Percentiles rank a stretch among this genome's conserved stretches.
Conservation (phyloP, 2,888 invertebrate species). For the Taenaris catops region DNA sequence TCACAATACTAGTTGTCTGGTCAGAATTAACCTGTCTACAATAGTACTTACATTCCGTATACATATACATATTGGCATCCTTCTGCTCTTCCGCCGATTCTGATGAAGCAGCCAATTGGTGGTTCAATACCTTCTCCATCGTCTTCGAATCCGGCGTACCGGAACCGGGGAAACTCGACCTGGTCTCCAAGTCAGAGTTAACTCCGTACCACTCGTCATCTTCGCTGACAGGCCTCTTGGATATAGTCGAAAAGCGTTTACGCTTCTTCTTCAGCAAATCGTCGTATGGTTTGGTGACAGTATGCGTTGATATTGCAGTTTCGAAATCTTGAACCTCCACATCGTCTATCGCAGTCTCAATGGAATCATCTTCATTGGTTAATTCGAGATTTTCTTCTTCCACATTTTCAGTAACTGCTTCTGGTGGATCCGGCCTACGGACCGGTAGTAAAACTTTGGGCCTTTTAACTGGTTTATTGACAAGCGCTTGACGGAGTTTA, state of each 20-base stretch:
- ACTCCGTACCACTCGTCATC: constrained; percentile 57
- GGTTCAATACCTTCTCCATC: constrained; percentile 35
- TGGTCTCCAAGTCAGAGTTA: constrained; percentile 58
- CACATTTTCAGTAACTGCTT: constrained; percentile 24
- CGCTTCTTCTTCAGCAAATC: constrained; percentile 34
- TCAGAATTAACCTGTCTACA: background rate
- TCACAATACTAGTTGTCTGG: background rate
- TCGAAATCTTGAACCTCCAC: constrained; percentile 48
- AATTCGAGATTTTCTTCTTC: constrained; percentile 28
- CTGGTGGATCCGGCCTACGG: constrained; percentile 37
- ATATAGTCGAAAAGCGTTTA: constrained; percentile 37
- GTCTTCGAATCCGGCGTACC: constrained; percentile 59
- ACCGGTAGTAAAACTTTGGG: constrained; percentile 61
- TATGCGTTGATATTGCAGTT: constrained; percentile 59
- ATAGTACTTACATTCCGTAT: constrained; percentile 55
- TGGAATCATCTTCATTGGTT: constrained; percentile 11
- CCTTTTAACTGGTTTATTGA: constrained; percentile 52
- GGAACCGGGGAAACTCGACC: constrained; percentile 62
- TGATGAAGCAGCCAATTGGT: constrained; percentile 32
- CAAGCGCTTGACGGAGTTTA: constrained; percentile 51
- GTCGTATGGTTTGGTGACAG: constrained; percentile 48
- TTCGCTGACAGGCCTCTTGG: constrained; percentile 44
- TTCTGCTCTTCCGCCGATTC: constrained; percentile 55
- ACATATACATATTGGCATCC: constrained; percentile 45
- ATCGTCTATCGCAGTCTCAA: constrained; percentile 18